These are phyloP conservation scores for Tragelaphus buxtoni DNA, from an alignment of 2,113 vertebrate genomes.

Conservation along the genomic window DNA sequence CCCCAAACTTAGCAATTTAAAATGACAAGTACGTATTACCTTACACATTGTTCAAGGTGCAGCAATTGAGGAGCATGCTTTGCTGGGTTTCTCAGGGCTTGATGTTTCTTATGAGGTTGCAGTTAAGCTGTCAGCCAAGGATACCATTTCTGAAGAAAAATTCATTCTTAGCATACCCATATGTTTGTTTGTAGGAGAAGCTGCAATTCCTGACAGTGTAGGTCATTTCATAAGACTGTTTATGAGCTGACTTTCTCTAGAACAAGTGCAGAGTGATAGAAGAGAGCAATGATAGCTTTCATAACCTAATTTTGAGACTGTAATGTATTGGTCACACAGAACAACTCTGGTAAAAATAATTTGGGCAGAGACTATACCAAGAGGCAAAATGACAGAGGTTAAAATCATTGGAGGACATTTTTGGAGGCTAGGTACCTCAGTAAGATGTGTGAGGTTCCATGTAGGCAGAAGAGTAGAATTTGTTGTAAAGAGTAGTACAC, in stretches of 20 bases:
- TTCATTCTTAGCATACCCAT: neutral
- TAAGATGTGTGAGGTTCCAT: neutral
- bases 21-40: neutral
- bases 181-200: neutral
- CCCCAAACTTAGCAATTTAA: neutral
- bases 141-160: neutral
- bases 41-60: neutral
- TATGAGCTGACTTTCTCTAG: neutral
- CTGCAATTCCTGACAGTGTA: neutral
- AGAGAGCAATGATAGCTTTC: neutral
- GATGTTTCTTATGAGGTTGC: neutral
- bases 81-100: neutral
- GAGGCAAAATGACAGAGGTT: neutral
- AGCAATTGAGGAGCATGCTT: neutral
- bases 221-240: neutral
- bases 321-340: neutral
- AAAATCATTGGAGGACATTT: neutral
- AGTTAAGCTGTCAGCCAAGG: neutral
- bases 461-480: neutral
- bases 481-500: neutral
- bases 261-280: neutral
- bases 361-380: neutral
- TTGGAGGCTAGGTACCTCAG: neutral
- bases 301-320: neutral
- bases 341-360: neutral